Conservation (phyloP, 2,797 vertebrate species). For the Crenuchus spilurus region DNA sequence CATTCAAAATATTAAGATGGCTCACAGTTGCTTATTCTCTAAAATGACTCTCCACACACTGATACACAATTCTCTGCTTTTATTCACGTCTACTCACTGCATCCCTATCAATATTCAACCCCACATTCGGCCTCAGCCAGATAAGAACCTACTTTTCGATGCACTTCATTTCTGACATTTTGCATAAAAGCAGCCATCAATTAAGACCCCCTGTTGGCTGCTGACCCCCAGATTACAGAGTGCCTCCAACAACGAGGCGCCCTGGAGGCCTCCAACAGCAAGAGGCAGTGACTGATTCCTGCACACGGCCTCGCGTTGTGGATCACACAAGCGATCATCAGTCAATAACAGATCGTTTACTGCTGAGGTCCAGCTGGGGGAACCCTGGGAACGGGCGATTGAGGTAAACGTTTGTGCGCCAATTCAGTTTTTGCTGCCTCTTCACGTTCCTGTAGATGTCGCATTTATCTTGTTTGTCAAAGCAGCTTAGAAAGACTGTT, state of each 20-base stretch:
- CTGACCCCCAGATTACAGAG: constrained; percentile 72
- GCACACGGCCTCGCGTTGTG: constrained; percentile 56
- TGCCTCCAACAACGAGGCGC: constrained; percentile 64
- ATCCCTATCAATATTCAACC: constrained; percentile 25
- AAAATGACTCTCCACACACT: no score
- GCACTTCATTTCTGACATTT: constrained; percentile 72
- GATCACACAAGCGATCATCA: constrained; percentile 57
- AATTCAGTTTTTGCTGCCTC: neutral
- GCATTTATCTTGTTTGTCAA: neutral
- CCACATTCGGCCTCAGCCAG: constrained; percentile 25
- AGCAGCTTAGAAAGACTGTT: neutral
- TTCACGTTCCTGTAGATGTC: neutral
- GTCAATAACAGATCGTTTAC: constrained; percentile 57
- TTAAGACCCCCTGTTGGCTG: constrained; percentile 64
- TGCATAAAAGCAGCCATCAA: constrained; percentile 75
- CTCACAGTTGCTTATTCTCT: no score
- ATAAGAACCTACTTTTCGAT: constrained; percentile 56
- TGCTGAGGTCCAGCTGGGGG: neutral
- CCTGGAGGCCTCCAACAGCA: constrained; percentile 55
- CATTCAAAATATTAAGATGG: no score
- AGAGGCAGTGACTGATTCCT: constrained; percentile 69
- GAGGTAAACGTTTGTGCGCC: neutral
- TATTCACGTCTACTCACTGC: no score
- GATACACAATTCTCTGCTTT: no score
- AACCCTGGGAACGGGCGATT: neutral